Base-by-base conservation (phyloP, 2,797 vertebrate genomes). In the Leptoclinus maculatus region DNA sequence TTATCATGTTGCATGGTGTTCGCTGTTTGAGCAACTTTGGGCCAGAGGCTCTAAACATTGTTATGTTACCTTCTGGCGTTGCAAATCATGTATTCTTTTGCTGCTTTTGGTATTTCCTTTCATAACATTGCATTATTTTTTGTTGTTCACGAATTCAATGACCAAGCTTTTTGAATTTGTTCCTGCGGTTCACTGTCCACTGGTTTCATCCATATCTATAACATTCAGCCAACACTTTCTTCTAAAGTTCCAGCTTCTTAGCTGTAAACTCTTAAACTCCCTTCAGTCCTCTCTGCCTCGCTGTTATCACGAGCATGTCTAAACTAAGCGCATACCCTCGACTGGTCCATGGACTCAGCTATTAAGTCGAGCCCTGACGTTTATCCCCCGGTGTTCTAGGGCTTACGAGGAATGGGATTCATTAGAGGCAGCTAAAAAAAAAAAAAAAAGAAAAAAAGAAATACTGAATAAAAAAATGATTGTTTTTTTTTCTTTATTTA, bases 1-100 rank as follows among this genome's bases (percentile, higher is more conserved):
- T 82, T 51, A 62, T 68, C 69, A 51, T 63, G 27, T 63, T 70
- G 14, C 21, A 53, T 51, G 56, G 21, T 64, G 27, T 67, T 76
- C 12, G 65, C 23, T 62, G 36, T 49, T 19, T 27, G 13, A 41
- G 39, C 13, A 14, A 41, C 39, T 41, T 21, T 56, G 14, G 16
- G 9, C 39, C 62, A 67, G 49, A 56, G 58, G 58, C 45, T 59
- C 32, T 54, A 7, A 54, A 63, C 45, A 64, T 54, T 47, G 60
- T 16, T 47, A 34, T 70, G 53, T 67, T 13, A 49, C 10, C 4
- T 3, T 49, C 58, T 39, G 13, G 6, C 16, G 8, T 57, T 51
- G 23, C 32, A 17, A 69, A 43, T 34, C 23, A 1, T 43, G 32
- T 34, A 1, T 3, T 19, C n/a, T 71, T 60, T 66, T 39, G 21